phyloP scores from a whole-genome alignment of 2,113 vertebrate species.

The Philantomba maxwellii region DNA sequence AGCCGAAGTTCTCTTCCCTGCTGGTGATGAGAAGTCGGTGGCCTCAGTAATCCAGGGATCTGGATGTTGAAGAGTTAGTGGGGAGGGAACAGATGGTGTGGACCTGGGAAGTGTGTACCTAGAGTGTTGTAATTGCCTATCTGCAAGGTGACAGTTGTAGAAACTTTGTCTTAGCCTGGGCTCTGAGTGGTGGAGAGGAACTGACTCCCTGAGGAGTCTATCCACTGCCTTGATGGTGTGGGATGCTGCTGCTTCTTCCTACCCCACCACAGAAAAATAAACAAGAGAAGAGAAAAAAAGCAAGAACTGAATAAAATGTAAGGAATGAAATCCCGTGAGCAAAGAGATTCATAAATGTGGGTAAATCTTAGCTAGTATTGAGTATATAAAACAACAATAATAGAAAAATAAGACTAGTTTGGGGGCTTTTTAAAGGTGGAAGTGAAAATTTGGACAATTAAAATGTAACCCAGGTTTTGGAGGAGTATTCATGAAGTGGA shows the following conservation, averaged over 20 bases:
- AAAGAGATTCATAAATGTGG: not conserved
- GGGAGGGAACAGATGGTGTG: not conserved
- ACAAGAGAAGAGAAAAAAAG: not conserved
- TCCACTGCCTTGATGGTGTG: not conserved
- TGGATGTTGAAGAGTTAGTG: not conserved
- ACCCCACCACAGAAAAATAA: not conserved
- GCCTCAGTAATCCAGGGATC: not conserved
- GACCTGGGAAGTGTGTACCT: not conserved
- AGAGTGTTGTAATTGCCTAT: not conserved
- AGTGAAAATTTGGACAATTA: not conserved
- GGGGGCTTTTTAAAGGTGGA: not conserved
- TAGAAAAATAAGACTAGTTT: not conserved
- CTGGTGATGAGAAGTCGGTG: not conserved
- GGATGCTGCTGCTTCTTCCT: fast-evolving
- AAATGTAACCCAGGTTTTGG: not conserved
- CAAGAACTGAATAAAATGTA: not conserved
- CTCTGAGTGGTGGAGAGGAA: not conserved
- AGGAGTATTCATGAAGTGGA: not conserved
- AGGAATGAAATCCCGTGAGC: not conserved
- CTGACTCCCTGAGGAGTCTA: not conserved
- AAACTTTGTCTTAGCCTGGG: not conserved
- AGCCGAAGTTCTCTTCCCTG: not conserved
- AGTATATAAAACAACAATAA: not conserved
- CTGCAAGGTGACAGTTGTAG: not conserved
- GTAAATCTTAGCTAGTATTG: not conserved